Evolutionary conservation across 2,888 invertebrate genomes (phyloP).

Genomic region (Dusona sp.): DNA sequence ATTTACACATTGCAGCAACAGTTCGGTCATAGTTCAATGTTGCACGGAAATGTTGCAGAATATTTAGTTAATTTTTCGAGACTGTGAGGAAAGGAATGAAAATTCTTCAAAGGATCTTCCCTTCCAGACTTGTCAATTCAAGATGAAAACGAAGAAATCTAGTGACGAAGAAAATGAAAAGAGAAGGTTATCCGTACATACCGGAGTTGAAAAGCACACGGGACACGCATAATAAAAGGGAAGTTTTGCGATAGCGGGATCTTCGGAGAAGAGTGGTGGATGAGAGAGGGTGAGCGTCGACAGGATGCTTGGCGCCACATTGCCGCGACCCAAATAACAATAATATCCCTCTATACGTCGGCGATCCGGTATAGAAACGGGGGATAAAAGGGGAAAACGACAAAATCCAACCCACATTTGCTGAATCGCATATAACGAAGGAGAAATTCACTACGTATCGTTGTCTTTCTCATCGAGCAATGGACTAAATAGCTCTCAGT

Average conservation of each 20-base stretch:
- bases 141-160: neutral
- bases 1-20: no score
- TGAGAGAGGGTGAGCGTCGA: conserved; percentile 69
- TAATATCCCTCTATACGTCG: conserved; percentile 72
- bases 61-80: no score
- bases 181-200: conserved; percentile 28
- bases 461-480: conserved; percentile 58
- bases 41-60: no score
- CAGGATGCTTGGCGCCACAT: conserved; percentile 80
- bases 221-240: conserved; percentile 65
- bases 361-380: conserved; percentile 29
- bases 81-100: no score
- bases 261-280: conserved; percentile 12
- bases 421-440: conserved; percentile 56
- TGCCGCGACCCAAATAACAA: conserved; percentile 81
- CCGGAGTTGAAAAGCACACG: conserved; percentile 44
- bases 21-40: no score
- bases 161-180: neutral
- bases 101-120: conserved; percentile 20
- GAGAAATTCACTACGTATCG: conserved; percentile 25
- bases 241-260: conserved; percentile 41
- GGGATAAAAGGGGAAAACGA: conserved; percentile 44
- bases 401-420: conserved; percentile 65
- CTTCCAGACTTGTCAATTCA: conserved; percentile 10
- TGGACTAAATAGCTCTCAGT: conserved; percentile 57